phyloP scores from a whole-genome alignment of 2,113 vertebrate genomes.

The Microtus oregoni region DNA sequence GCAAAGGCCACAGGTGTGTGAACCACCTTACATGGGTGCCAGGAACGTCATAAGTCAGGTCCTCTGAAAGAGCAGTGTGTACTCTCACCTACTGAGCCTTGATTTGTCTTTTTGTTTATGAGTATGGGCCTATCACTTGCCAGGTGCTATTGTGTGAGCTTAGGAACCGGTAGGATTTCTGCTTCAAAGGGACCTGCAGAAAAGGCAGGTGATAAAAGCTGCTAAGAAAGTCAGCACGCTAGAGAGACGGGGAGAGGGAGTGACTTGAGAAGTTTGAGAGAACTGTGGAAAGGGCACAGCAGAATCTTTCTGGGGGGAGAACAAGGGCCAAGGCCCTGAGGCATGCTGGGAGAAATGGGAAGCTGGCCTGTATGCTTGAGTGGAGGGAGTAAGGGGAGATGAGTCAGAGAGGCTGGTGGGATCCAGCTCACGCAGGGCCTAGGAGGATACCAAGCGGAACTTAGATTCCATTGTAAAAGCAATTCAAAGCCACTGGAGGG shows the following conservation, averaged over 20 bases:
- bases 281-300: neutral
- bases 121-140: neutral
- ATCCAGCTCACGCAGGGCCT: neutral
- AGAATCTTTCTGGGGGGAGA: neutral
- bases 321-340: neutral
- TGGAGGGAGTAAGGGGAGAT: neutral
- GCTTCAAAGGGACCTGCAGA: neutral
- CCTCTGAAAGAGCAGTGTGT: neutral
- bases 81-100: neutral
- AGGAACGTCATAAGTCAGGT: neutral
- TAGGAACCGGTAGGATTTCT: neutral
- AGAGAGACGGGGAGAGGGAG: no score
- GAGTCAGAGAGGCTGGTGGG: neutral
- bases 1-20: neutral
- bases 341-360: neutral
- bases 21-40: neutral
- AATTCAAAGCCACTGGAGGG: neutral
- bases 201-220: neutral
- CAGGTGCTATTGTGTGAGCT: neutral
- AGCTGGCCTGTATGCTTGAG: neutral
- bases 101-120: no score
- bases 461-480: constrained; percentile 34
- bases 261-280: neutral
- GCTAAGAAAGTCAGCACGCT: neutral
- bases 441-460: neutral